Base-by-base conservation (phyloP, 2,888 invertebrate species). In the Aleiodes leptofemur region DNA sequence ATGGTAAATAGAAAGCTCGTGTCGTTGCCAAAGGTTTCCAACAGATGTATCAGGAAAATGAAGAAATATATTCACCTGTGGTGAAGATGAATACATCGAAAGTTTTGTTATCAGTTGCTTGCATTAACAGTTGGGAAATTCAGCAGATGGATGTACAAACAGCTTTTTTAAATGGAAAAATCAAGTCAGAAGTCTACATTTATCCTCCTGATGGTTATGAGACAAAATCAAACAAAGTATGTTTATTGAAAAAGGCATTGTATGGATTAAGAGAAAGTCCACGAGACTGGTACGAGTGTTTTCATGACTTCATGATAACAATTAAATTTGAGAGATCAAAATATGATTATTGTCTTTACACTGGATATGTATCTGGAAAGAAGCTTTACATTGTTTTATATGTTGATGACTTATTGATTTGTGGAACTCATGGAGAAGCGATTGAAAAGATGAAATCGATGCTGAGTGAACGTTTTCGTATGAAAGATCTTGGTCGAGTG, bases 41-140 rank as follows among this genome's bases (percentile, higher is more conserved):
- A 48, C 72, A 76, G 34, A 64, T 55, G 14, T 55, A 4, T 11
- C 31, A 73, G 43, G 3, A 14, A 16, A 5, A 66, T 4, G 73
- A 76, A n/a, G 43, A 76, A 38, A 23, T 69, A 7, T 76, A 73
- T 34, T 73, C 70, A 3, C 76, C 69, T 23, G 76, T 76, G 43
- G 76, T 13, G 13, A 76, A 71, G 66, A 73, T 68, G 31, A 64
- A 73, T 48, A 76, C 76, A 8, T 48, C 70, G 13, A 66, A 70
- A 70, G 16, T 76, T 7, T 38, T 73, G 16, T 68, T 76, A 43
- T 31, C 55, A 0, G 31, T 51, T 16, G 29, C 53, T 56, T 70
- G 64, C 34, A 23, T 50, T 11, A 56, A 13, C 0, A 43, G n/a
- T n/a, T 73, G 31, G 11, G 9, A 2, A 68, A 23, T 55, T n/a